A percentile compares a stretch with the other conserved stretches of the same genome.
phyloP scores from a whole-genome alignment of 2,113 vertebrate species.

The Neofelis nebulosa region DNA sequence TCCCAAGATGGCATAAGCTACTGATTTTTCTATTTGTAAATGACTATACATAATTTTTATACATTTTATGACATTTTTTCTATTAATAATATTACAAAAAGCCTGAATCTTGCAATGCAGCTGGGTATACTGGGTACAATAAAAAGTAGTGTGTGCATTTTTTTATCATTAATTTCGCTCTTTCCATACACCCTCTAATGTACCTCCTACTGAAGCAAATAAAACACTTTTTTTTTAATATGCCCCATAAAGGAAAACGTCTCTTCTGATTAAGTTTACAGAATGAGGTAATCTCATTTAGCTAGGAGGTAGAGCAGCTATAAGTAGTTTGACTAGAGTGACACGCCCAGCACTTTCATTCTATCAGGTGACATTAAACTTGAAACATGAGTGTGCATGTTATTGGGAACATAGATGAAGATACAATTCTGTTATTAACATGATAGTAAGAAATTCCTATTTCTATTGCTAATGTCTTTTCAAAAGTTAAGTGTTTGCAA shows the following conservation, averaged over 20 bases:
- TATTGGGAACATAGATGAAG: constrained; percentile 14
- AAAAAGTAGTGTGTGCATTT: neutral
- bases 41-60: neutral
- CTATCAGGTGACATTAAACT: constrained; percentile 51
- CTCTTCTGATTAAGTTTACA: constrained; percentile 51
- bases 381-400: neutral
- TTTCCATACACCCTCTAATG: neutral
- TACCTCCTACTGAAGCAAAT: constrained; percentile 41
- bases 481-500: constrained; percentile 57
- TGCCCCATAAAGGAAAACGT: neutral
- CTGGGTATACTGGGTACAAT: neutral
- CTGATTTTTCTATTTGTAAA: neutral
- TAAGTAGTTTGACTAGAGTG: neutral
- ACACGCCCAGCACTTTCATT: neutral
- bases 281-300: constrained; percentile 9
- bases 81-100: neutral
- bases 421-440: neutral
- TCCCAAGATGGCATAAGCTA: neutral
- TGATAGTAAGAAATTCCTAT: neutral
- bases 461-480: constrained; percentile 37
- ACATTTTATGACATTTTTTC: neutral
- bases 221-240: constrained; percentile 53
- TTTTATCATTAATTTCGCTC: constrained; percentile 41
- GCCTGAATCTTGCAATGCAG: neutral
- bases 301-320: neutral